Percentiles rank a stretch among this genome's conserved stretches.
Evolutionary conservation across 2,888 invertebrate genomes (phyloP).

Genomic region (Cremastinae sp.): DNA sequence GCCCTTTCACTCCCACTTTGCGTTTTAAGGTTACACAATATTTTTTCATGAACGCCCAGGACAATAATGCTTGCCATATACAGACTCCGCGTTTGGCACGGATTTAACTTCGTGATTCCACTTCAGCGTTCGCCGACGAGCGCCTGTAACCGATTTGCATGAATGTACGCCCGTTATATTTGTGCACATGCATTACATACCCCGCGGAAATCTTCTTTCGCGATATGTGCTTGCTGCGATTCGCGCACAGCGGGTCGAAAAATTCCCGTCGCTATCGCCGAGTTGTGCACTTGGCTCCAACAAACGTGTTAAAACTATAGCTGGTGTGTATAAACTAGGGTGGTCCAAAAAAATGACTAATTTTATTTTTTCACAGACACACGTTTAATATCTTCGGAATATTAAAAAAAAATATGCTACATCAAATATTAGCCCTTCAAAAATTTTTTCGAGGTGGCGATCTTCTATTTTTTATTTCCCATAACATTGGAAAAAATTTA

Average conservation of each 20-base stretch:
- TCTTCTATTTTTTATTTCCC: too few species aligned
- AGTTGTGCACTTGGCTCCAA: constrained; percentile 8
- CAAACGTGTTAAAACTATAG: too few species aligned
- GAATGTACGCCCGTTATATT: constrained; percentile 7
- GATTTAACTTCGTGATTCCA: constrained; percentile 44
- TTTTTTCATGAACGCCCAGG: not conserved
- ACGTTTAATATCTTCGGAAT: too few species aligned
- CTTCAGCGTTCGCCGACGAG: not conserved
- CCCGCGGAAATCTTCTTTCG: not conserved
- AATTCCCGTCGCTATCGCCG: too few species aligned
- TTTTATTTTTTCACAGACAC: too few species aligned
- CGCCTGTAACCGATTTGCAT: constrained; percentile 5
- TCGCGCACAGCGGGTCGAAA: too few species aligned
- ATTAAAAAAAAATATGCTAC: too few species aligned
- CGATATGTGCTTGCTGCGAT: not conserved
- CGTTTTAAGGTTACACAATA: constrained; percentile 9
- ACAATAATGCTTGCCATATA: constrained; percentile 1
- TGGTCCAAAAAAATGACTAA: too few species aligned
- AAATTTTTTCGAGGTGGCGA: too few species aligned
- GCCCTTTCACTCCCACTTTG: not conserved
- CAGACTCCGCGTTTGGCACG: constrained; percentile 27
- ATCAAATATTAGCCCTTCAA: too few species aligned
- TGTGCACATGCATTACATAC: not conserved
- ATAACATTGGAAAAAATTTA: too few species aligned
- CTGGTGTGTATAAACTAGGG: too few species aligned